Evolutionary conservation across 2,797 vertebrate species (phyloP), one percentile per base, ranked within the genome.

Genomic region (Helicolenus hilgendorfi): DNA sequence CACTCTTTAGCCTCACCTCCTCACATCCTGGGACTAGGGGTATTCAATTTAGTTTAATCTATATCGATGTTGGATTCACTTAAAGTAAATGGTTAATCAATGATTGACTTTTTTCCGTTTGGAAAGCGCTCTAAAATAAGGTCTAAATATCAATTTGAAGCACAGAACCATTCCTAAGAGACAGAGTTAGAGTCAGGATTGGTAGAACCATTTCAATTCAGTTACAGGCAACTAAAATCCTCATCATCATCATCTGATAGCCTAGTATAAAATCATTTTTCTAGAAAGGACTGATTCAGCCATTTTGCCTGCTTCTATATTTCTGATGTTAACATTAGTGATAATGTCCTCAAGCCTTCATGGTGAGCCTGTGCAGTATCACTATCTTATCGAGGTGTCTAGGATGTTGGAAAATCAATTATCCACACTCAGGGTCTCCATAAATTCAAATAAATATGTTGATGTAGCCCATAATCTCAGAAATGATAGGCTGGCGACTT

Each of bases 1-100:
- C 64, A 64, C 58, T 75, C 80, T 86, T 87, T 77, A 86, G 88
- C 64, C 60, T 85, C 56, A 82, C 38, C 65, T 70, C 36, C 65
- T 77, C 36, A 81, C 82, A 82, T 59, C 18, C 72, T 83, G 80
- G 72, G 71, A 83, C 24, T 5, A 15, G 5, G 53, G 8, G 41
- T 55, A 72, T 72, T 83, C 3, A 26, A 83, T 88, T 79, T 13
- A 56, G 84, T 81, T 79, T 13, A 53, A 86, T 77, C 33, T 22
- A 71, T 45, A 69, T 71, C 5, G 0, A 62, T 80, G 55, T 65
- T 64, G 20, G n/a, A 79, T 67, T 83, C 55, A 63, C 26, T 87
- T 63, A 70, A 73, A 82, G 49, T 53, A 82, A 92, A 70, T 71
- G 65, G 5, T 13, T 72, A 20, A 77, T 84, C 73, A 81, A 64